Evolutionary conservation across 1,140 invertebrate genomes (phyloP).

Genomic region (Diorhabda sublineata): DNA sequence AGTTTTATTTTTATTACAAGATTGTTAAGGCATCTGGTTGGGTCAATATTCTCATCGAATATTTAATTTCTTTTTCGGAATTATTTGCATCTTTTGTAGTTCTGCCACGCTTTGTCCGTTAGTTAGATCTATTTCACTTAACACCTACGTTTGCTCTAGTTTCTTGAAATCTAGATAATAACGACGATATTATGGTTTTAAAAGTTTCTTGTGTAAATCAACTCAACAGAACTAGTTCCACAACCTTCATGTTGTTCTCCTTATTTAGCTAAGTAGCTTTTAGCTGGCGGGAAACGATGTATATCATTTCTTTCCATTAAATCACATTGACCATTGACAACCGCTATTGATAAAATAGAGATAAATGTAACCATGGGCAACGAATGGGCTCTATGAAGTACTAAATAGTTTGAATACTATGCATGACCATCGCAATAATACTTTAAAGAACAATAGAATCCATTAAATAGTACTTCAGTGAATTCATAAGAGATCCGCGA

Average conservation of each 20-base stretch:
- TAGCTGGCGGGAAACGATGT: conserved; percentile 6
- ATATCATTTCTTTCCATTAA: conserved; percentile 12
- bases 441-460: background rate
- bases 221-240: conserved; percentile 10
- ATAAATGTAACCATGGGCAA: conserved; percentile 5
- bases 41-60: too few species aligned
- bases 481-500: background rate
- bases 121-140: too few species aligned
- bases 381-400: background rate
- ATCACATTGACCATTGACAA: conserved; percentile 16
- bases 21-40: too few species aligned
- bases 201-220: background rate
- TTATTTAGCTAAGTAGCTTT: conserved; percentile 14
- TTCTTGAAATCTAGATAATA: background rate
- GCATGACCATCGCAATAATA: background rate
- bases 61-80: too few species aligned
- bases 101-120: too few species aligned
- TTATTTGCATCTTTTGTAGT: too few species aligned
- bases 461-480: background rate
- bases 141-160: too few species aligned
- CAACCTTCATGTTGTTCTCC: conserved; percentile 4
- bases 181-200: background rate
- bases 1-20: too few species aligned
- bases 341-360: conserved; percentile 4
- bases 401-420: background rate